Percentiles rank a stretch among this genome's conserved stretches.
phyloP scores from a whole-genome alignment of 2,113 vertebrate species.

The Sinocyclocheilus grahami region DNA sequence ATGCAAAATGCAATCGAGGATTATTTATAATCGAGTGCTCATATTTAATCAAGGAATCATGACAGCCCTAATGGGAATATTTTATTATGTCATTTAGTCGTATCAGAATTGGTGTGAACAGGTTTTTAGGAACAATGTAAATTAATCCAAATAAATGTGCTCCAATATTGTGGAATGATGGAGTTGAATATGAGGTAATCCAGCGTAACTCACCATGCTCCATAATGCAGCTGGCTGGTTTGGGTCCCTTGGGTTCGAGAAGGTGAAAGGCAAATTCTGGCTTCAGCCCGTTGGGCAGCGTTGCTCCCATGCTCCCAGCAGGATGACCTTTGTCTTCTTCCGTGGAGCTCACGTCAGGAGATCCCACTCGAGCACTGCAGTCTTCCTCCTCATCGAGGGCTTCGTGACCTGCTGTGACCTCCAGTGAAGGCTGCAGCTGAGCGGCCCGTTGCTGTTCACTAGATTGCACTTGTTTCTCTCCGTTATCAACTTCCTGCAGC shows the following conservation, averaged over 20 bases:
- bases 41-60: not conserved
- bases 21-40: too few relatives aligned
- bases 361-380: not conserved
- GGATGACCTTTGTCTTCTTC: conserved; percentile 55
- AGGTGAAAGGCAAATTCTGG: conserved; percentile 82
- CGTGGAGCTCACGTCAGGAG: conserved; percentile 20
- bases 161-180: not conserved
- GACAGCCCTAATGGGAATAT: too few relatives aligned
- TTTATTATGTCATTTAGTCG: too few relatives aligned
- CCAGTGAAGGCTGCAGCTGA: not conserved
- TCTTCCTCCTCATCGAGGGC: not conserved
- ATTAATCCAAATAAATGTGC: not conserved
- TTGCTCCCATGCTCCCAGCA: not conserved
- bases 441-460: not conserved
- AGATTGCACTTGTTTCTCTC: not conserved
- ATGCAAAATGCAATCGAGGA: too few relatives aligned
- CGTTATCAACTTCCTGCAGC: not conserved
- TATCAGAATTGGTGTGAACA: not conserved
- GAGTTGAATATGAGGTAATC: too few relatives aligned
- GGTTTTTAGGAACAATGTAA: not conserved
- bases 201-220: conserved; percentile 80
- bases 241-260: conserved; percentile 75
- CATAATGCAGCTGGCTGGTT: conserved; percentile 76
- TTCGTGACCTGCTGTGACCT: not conserved
- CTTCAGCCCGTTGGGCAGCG: conserved; percentile 87